A percentile compares a stretch with the other conserved stretches of the same genome.
Evolutionary conservation across 2,113 vertebrate species (phyloP).

Genomic region (Rana temporaria): DNA sequence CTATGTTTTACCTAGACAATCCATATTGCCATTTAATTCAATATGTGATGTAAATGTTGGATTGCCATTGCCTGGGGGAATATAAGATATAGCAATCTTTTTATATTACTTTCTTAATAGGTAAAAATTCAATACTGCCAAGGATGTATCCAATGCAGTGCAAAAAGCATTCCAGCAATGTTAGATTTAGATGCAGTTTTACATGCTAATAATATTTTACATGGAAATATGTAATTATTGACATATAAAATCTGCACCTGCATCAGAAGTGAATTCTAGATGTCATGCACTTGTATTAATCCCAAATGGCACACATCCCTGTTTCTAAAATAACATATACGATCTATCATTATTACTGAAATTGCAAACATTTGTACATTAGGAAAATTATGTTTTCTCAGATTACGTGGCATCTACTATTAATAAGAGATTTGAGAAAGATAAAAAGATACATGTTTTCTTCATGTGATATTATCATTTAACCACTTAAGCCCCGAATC

Average conservation of each 20-base stretch:
- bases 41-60: conserved; percentile 32
- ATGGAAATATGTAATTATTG: conserved; percentile 30
- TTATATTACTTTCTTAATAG: conserved; percentile 35
- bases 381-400: neutral
- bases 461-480: too few relatives aligned
- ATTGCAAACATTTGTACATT: neutral
- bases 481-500: too few relatives aligned
- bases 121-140: conserved; percentile 17
- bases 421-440: neutral
- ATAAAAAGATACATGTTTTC: neutral
- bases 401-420: neutral
- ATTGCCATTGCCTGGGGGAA: conserved; percentile 6
- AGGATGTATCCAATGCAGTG: conserved; percentile 20
- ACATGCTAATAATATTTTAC: conserved; percentile 29
- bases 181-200: conserved; percentile 1
- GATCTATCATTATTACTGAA: neutral
- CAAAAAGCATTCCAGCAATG: neutral
- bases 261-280: neutral
- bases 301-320: neutral
- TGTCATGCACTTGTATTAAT: neutral
- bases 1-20: conserved; percentile 31
- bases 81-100: conserved; percentile 15
- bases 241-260: conserved; percentile 36
- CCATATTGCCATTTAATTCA: conserved; percentile 34
- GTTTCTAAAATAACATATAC: neutral